Percentiles rank a stretch among this genome's conserved stretches.
Evolutionary conservation across 2,113 vertebrate species (phyloP).

Genomic region (Indicator maculatus): DNA sequence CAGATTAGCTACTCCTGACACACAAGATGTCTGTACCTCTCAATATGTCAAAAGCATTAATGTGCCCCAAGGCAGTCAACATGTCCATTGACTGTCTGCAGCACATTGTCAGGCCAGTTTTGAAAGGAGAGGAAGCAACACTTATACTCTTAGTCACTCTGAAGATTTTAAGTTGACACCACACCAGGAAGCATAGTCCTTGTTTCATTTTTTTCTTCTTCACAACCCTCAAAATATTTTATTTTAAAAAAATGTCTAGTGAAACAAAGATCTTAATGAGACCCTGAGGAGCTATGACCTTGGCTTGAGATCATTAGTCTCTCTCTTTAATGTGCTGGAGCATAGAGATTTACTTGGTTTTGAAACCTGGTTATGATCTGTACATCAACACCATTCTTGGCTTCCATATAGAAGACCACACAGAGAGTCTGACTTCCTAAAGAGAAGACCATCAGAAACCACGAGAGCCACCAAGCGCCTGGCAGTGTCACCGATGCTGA

Average conservation of each 20-base stretch:
- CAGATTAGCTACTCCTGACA: neutral
- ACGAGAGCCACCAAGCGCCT: neutral
- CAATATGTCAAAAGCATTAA: neutral
- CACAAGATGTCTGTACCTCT: neutral
- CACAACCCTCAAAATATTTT: neutral
- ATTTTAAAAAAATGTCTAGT: neutral
- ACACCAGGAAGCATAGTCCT: neutral
- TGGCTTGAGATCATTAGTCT: neutral
- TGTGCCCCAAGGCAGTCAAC: neutral
- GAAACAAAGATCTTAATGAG: neutral
- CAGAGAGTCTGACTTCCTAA: neutral
- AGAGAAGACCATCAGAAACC: neutral
- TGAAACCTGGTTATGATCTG: neutral
- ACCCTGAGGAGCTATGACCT: neutral
- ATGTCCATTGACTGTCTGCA: neutral
- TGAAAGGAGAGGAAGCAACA: neutral
- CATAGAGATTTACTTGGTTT: neutral
- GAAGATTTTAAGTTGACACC: neutral
- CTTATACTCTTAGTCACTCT: neutral
- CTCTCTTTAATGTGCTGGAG: neutral
- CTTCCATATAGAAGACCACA: neutral
- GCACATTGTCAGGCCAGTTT: neutral
- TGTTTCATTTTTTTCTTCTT: neutral
- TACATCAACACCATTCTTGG: neutral
- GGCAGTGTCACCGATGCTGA: neutral